A percentile compares a stretch with the other conserved stretches of the same genome.
Evolutionary conservation across 2,797 vertebrate species (phyloP).

Genomic region (Morelia viridis): DNA sequence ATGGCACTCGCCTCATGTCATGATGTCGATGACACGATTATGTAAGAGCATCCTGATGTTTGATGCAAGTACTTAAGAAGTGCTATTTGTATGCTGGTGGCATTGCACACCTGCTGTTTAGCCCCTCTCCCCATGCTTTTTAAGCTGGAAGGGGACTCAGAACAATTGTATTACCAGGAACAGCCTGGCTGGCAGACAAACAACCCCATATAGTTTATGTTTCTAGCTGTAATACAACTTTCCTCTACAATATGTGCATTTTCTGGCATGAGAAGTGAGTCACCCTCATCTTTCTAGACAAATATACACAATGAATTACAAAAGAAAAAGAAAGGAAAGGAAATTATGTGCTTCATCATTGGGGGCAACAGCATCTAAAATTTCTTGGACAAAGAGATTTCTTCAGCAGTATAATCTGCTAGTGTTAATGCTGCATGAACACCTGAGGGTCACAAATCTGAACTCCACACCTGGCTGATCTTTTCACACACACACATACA

Average conservation of each 20-base stretch:
- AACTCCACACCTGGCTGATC: slow-evolving; percentile 42
- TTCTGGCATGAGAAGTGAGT: not conserved
- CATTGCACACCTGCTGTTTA: not conserved
- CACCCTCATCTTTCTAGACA: not conserved
- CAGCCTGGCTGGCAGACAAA: not conserved
- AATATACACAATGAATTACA: not conserved
- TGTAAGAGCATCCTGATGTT: not conserved
- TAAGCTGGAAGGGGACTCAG: not conserved
- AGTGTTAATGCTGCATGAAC: slow-evolving; percentile 33
- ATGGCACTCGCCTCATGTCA: not conserved
- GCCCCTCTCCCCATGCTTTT: not conserved
- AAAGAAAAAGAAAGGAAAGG: not conserved
- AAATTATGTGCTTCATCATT: slow-evolving; percentile 6
- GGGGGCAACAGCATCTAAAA: not conserved
- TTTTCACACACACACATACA: slow-evolving; percentile 20
- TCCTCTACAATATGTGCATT: not conserved
- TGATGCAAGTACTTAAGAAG: not conserved
- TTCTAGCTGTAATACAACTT: not conserved
- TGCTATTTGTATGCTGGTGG: not conserved
- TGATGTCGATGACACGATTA: not conserved
- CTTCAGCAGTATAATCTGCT: slow-evolving; percentile 25
- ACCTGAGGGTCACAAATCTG: slow-evolving; percentile 42
- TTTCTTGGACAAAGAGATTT: not conserved
- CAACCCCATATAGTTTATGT: not conserved
- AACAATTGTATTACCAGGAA: not conserved